Evolutionary conservation across 2,113 vertebrate genomes (phyloP), one percentile per base, ranked within the genome.

Genomic region (Aspidoscelis tigris): DNA sequence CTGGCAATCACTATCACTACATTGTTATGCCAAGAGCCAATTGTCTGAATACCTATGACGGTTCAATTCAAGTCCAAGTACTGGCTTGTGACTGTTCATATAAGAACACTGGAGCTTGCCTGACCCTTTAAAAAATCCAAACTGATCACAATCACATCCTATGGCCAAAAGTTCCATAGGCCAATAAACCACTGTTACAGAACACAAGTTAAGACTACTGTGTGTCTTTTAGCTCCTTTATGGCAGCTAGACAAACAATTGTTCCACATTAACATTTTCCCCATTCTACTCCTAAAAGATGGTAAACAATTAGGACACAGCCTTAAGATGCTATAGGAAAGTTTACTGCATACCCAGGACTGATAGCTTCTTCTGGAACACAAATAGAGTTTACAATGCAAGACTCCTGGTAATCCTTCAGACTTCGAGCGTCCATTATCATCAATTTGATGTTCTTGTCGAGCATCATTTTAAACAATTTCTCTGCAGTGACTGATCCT

Each of bases 291-390:
- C 33, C 22, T 43, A 44, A 65, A 26, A 77, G 41, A 65, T n/a
- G 33, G 44, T 66, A 50, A 78, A n/a, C 9, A 11, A 1, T 39
- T 24, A 41, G 16, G 69, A 24, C 47, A 50, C 6, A 87, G 50
- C 61, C 84, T 72, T n/a, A 86, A 41, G 41, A 16, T 75, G 26
- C 44, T 66, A 80, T 68, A 41, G 50, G 16, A 83, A 71, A 80
- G 0, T 14, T 22, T 77, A 33, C 76, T 72, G 84, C 95, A 82
- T 95, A 99, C 99, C 99, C 99, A 74, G 99, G 97, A 81, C 83
- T 97, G 89, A 99, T 92, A 66, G 97, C 97, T 93, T 99, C 98
- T 91, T 99, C 97, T 76, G 99, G 98, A 79, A 99, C 97, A 4
- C 96, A 97, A 93, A 99, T 93, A 18, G 97, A 97, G 84, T 97